Evolutionary conservation across 2,888 invertebrate species (phyloP).

Genomic region (Tenthredo livida): DNA sequence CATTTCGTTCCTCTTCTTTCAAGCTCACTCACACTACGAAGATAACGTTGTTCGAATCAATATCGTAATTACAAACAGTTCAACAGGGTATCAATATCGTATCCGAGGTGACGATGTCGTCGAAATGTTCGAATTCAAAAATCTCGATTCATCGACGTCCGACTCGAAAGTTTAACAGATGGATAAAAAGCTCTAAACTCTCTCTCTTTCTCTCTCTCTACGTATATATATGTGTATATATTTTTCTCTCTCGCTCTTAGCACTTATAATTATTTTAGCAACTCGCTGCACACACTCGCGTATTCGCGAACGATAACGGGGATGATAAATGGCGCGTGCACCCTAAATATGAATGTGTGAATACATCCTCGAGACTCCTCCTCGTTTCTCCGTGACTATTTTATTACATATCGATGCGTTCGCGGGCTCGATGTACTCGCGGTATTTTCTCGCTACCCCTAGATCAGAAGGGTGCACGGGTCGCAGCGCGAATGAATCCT

Average conservation of each 20-base stretch:
- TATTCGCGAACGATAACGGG: neutral
- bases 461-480: constrained; percentile 47
- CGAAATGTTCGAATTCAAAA: constrained; percentile 12
- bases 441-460: neutral
- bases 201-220: neutral
- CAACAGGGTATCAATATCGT: constrained; percentile 10
- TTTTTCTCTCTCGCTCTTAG: neutral
- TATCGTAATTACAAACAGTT: constrained; percentile 30
- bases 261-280: constrained; percentile 22
- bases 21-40: constrained; percentile 36
- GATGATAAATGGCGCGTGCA: neutral
- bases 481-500: constrained; percentile 50
- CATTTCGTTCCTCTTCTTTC: constrained; percentile 11
- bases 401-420: neutral
- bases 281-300: constrained; percentile 34
- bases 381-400: neutral
- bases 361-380: constrained; percentile 10
- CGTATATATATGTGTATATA: too few relatives aligned
- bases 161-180: neutral
- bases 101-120: neutral
- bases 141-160: neutral
- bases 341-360: neutral
- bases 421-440: constrained; percentile 15
- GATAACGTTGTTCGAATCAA: constrained; percentile 28
- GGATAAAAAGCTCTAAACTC: neutral